Evolutionary conservation across 2,797 vertebrate species (phyloP).

Genomic region (Acanthornis magna): DNA sequence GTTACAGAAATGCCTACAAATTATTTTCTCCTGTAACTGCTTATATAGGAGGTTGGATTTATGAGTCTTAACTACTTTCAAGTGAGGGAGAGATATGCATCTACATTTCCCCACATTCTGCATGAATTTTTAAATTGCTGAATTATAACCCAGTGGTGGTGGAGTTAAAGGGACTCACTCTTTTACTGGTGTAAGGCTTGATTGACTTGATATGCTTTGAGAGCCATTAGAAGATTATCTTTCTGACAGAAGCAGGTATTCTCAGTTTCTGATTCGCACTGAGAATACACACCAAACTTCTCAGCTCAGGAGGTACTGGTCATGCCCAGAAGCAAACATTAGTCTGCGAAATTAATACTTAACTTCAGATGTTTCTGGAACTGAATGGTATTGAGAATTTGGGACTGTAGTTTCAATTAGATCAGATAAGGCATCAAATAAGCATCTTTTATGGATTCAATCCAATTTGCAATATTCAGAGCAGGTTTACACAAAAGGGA

Average conservation of each 20-base stretch:
- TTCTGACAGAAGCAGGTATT: background rate
- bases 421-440: background rate
- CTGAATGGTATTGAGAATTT: background rate
- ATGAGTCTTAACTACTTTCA: background rate
- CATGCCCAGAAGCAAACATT: background rate
- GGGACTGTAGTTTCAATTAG: background rate
- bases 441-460: background rate
- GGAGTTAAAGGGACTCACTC: background rate
- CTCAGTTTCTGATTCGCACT: background rate
- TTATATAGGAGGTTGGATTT: background rate
- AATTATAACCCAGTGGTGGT: background rate
- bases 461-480: background rate
- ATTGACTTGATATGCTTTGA: background rate
- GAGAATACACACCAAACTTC: background rate
- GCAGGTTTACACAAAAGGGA: background rate
- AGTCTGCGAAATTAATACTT: background rate
- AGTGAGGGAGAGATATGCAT: background rate
- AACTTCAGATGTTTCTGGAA: background rate
- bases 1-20: background rate
- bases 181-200: background rate
- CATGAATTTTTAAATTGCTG: background rate
- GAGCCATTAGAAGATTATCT: background rate
- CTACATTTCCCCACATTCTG: background rate
- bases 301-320: background rate
- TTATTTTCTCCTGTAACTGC: background rate